Evolutionary conservation across 2,797 vertebrate species (phyloP).

Genomic region (Melanotaenia trifasciata): DNA sequence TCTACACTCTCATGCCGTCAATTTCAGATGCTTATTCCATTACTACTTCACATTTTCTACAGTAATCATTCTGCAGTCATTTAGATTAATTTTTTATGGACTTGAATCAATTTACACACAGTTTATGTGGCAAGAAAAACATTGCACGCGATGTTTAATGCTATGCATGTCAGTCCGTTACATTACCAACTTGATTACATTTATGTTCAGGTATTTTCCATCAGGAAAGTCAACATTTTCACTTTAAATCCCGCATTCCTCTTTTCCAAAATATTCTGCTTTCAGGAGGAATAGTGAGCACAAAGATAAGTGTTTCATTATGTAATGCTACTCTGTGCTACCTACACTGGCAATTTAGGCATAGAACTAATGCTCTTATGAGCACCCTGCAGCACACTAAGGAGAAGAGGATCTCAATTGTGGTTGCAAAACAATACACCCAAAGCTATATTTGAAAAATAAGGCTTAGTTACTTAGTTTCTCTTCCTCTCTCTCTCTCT

Average conservation of each 20-base stretch:
- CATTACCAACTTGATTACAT: neutral
- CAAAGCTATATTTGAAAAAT: conserved; percentile 5
- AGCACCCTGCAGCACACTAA: conserved; percentile 24
- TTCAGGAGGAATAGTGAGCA: neutral
- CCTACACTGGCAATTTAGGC: conserved; percentile 47
- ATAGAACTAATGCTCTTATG: conserved; percentile 29
- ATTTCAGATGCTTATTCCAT: neutral
- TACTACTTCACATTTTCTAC: no score
- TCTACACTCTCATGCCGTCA: neutral
- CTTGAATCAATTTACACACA: neutral
- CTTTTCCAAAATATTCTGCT: conserved; percentile 3
- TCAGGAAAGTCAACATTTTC: conserved; percentile 7
- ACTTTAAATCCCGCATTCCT: neutral
- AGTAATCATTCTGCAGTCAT: neutral
- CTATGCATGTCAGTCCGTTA: neutral
- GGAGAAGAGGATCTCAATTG: conserved; percentile 11
- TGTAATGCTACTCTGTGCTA: conserved; percentile 51
- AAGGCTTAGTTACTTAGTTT: conserved; percentile 3
- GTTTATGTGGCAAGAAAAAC: neutral
- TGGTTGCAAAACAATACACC: conserved; percentile 13
- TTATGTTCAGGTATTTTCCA: neutral
- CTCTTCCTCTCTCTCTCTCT: neutral
- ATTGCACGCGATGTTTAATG: neutral
- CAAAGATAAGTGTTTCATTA: conserved; percentile 33
- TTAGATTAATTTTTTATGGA: neutral